Evolutionary conservation across 2,888 invertebrate genomes (phyloP).

Genomic region (Apodemia hepburni): DNA sequence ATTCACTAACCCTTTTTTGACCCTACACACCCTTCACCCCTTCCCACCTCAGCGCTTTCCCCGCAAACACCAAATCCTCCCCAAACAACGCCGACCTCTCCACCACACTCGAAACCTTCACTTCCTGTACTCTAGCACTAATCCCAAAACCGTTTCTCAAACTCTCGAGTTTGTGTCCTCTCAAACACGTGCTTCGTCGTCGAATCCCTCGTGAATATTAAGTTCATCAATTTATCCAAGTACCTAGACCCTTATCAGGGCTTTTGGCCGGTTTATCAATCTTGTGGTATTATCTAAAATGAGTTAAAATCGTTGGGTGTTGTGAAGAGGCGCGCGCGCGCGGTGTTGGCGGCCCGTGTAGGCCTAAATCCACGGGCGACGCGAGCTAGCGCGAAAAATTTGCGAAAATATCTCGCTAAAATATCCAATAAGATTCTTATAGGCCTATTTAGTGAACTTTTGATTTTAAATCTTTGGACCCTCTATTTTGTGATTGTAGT

Average conservation of each 20-base stretch:
- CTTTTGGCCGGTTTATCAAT: constrained; percentile 38
- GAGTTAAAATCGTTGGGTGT: constrained; percentile 27
- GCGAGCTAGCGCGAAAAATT: constrained; percentile 58
- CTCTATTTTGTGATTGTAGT: constrained; percentile 42
- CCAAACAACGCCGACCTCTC: not conserved
- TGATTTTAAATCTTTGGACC: constrained; percentile 37
- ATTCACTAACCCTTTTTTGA: constrained; percentile 26
- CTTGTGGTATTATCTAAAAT: constrained; percentile 28
- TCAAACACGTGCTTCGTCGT: constrained; percentile 23
- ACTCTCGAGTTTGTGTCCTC: not conserved
- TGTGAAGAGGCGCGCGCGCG: constrained; percentile 35
- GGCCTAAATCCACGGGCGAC: constrained; percentile 60
- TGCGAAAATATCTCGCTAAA: constrained; percentile 48
- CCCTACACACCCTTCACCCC: constrained; percentile 22
- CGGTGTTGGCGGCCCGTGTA: constrained; percentile 36
- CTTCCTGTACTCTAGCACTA: not conserved
- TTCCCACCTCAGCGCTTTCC: constrained; percentile 15
- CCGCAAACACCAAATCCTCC: constrained; percentile 27
- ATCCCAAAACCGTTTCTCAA: not conserved
- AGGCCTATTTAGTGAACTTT: constrained; percentile 65
- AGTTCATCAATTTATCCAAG: constrained; percentile 22
- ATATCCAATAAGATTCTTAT: constrained; percentile 72
- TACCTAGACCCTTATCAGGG: constrained; percentile 49
- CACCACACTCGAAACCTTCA: not conserved
- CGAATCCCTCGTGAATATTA: constrained; percentile 22